Percentiles rank a stretch among this genome's conserved stretches.
Evolutionary conservation across 2,797 vertebrate species (phyloP).

Genomic region (Cyprinella venusta): DNA sequence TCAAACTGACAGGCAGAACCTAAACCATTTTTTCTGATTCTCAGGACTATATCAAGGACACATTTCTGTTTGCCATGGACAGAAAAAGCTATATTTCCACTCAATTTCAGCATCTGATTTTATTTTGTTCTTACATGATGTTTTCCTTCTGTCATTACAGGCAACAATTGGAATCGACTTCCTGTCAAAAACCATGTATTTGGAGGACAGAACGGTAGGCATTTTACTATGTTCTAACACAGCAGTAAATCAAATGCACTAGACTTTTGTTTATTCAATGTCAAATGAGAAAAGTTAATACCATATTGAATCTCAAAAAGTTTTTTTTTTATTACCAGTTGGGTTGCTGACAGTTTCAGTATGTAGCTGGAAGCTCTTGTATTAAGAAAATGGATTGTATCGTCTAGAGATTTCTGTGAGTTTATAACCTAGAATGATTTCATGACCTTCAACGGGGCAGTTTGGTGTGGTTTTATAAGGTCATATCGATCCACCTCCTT

Average conservation of each 20-base stretch:
- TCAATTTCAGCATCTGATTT: constrained; percentile 27
- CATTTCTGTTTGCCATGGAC: constrained; percentile 21
- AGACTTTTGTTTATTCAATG: not conserved
- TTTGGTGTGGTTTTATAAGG: constrained; percentile 26
- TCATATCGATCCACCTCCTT: constrained; percentile 3
- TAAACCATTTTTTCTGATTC: constrained; percentile 9
- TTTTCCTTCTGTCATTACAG: constrained; percentile 70
- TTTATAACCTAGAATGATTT: constrained; percentile 31
- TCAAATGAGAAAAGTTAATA: constrained; percentile 7
- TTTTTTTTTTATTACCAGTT: constrained; percentile 10
- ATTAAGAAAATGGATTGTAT: not conserved
- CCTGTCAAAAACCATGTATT: constrained; percentile 93
- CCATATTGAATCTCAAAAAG: not conserved
- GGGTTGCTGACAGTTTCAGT: not conserved
- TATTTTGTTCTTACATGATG: constrained; percentile 16
- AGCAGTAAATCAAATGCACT: constrained; percentile 25
- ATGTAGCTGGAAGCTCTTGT: not conserved
- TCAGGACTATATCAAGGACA: constrained; percentile 16
- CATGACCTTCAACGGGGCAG: constrained; percentile 50
- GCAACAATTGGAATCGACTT: constrained; percentile 93
- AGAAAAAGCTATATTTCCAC: not conserved
- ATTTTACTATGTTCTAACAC: constrained; percentile 13
- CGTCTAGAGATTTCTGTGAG: constrained; percentile 22
- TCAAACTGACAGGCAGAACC: constrained; percentile 8
- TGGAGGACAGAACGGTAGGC: constrained; percentile 90